Evolutionary conservation across 2,888 invertebrate genomes (phyloP).

Genomic region (Ecliptopera silaceata): DNA sequence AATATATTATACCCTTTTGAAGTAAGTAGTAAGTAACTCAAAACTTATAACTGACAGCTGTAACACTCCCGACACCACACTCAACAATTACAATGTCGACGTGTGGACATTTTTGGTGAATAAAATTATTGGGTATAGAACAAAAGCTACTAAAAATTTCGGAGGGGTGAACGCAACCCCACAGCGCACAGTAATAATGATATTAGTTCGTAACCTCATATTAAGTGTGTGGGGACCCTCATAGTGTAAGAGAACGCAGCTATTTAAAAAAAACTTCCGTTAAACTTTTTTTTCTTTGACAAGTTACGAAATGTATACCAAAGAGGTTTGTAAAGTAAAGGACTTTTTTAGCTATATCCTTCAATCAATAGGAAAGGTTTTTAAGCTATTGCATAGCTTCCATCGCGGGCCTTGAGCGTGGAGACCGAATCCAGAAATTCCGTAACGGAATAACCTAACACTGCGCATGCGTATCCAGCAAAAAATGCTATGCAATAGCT

Average conservation of each 20-base stretch:
- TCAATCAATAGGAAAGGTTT: too few relatives aligned
- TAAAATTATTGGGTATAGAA: conserved; percentile 58
- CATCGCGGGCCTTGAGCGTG: too few relatives aligned
- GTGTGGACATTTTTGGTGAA: conserved; percentile 46
- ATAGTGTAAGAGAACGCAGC: conserved; percentile 21
- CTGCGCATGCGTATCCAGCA: too few relatives aligned
- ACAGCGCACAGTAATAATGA: conserved; percentile 57
- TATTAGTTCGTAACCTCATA: conserved; percentile 75
- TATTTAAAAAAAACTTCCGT: not conserved
- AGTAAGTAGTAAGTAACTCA: conserved; percentile 9
- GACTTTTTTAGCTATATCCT: too few relatives aligned
- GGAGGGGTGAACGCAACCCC: conserved; percentile 52
- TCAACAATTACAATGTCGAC: conserved; percentile 38
- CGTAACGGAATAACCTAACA: too few relatives aligned
- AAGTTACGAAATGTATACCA: too few relatives aligned
- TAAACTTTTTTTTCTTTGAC: too few relatives aligned
- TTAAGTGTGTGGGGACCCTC: conserved; percentile 48
- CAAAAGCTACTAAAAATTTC: conserved; percentile 58
- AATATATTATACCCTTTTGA: not conserved
- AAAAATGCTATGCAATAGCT: too few relatives aligned
- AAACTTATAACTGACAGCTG: conserved; percentile 37
- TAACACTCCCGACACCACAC: conserved; percentile 35
- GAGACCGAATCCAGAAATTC: too few relatives aligned
- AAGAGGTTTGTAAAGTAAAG: too few relatives aligned
- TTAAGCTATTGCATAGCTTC: too few relatives aligned